Base-by-base conservation (phyloP, 2,888 invertebrate species). In the Zygaena filipendulae region DNA sequence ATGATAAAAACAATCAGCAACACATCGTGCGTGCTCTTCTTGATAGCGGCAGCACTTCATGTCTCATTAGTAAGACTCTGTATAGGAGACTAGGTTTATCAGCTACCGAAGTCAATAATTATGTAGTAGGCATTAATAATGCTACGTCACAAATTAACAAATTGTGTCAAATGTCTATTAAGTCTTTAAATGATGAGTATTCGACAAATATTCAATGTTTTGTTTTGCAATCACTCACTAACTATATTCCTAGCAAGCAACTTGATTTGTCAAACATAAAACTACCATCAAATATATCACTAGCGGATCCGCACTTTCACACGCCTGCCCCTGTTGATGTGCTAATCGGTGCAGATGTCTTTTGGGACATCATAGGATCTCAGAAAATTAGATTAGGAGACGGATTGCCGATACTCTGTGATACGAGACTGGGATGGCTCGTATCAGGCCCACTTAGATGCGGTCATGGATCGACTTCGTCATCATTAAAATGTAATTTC, bases 341-440 rank as follows among this genome's bases (percentile, higher is more conserved):
- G 5, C 18, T 45, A n/a, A 32, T 45, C 0, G 44, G 45, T 9
- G 47, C 36, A 9, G 40, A 42, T 16, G 4, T 43, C 0, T 47
- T 45, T 31, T 38, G 42, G 42, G 33, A 39, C 18, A 11, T 45
- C 10, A 25, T 45, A 23, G 38, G 40, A 9, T 27, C 36, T 9
- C 26, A 35, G 13, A 32, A 33, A 14, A 30, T 38, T 3, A 25
- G 23, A 4, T 25, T 42, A 26, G 40, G 41, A 18, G 9, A 26
- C 5, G 27, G 29, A 3, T 13, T 30, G 4, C 38, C 44, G 2
- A 26, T 33, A 3, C 32, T 44, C n/a, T 37, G 26, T 21, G 33
- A 36, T 21, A 36, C 39, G 9, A 35, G 19, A 13, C 26, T 44
- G 1, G 40, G 43, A 19, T 44, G 40, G 40, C 6, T 44, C n/a